phyloP scores from a whole-genome alignment of 2,113 vertebrate genomes.

The Rynchops niger region DNA sequence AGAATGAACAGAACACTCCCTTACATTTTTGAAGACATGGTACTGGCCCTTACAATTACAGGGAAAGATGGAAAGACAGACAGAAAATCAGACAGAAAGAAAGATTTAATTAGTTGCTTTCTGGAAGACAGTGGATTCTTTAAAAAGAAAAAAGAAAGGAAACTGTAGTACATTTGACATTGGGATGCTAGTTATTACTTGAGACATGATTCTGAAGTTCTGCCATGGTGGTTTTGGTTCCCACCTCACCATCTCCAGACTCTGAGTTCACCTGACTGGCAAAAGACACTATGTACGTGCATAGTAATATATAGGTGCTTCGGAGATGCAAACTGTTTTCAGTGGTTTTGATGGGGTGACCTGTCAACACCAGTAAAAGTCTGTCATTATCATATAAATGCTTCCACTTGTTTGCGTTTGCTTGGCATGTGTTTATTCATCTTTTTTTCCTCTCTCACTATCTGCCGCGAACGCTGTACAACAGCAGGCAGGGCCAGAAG shows the following conservation, averaged over 20 bases:
- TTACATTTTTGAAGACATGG: not conserved
- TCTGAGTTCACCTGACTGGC: not conserved
- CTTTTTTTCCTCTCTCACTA: not conserved
- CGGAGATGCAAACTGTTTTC: slow-evolving; percentile 45
- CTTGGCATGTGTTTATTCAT: not conserved
- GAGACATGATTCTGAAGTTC: slow-evolving; percentile 16
- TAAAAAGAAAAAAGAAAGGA: not conserved
- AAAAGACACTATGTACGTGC: slow-evolving; percentile 4
- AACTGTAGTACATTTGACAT: not conserved
- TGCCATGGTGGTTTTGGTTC: slow-evolving; percentile 42
- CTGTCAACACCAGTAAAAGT: slow-evolving; percentile 53
- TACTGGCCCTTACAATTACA: not conserved
- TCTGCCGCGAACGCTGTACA: not conserved
- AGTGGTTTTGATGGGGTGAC: slow-evolving; percentile 55
- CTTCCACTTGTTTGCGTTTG: not conserved
- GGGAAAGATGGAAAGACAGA: not conserved
- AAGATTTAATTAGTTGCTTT: slow-evolving; percentile 27
- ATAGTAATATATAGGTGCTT: slow-evolving; percentile 52
- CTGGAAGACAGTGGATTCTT: not conserved
- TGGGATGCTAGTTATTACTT: not conserved
- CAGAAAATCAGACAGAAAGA: not conserved
- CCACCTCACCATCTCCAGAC: not conserved
- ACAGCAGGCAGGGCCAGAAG: not conserved
- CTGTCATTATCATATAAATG: slow-evolving; percentile 60
- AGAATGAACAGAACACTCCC: not conserved